Evolutionary conservation across 1,140 invertebrate species (phyloP).

Genomic region (Papilio dardanus): DNA sequence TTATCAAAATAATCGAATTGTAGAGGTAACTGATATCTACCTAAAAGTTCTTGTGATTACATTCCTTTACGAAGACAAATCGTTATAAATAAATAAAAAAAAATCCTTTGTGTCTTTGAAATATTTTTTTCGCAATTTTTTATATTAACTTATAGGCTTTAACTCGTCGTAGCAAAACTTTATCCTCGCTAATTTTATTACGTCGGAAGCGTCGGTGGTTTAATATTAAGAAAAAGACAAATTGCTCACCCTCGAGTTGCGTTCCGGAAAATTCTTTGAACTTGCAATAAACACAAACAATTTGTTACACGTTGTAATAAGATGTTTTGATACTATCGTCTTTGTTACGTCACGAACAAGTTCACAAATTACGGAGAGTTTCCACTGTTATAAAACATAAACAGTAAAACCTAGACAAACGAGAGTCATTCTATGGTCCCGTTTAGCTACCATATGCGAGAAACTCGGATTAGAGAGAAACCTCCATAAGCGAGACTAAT

Average conservation of each 20-base stretch:
- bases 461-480: too few species aligned
- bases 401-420: not conserved
- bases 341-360: not conserved
- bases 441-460: too few species aligned
- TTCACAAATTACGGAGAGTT: not conserved
- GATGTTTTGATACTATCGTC: constrained; percentile 5
- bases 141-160: constrained; percentile 4
- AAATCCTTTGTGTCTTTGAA: not conserved
- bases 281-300: constrained; percentile 9
- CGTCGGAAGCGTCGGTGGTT: constrained; percentile 6
- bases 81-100: not conserved
- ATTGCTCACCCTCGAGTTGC: constrained; percentile 22
- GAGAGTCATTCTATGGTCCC: too few species aligned
- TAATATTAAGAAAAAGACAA: constrained; percentile 36
- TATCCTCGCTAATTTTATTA: constrained; percentile 33
- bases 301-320: constrained; percentile 9
- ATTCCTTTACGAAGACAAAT: not conserved
- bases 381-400: too few species aligned
- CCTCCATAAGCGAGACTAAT: too few species aligned
- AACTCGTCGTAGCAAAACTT: constrained; percentile 4
- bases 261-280: constrained; percentile 27
- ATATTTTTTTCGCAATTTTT: not conserved
- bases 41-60: not conserved
- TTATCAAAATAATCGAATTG: too few species aligned
- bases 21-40: not conserved